Conservation (phyloP, 2,797 vertebrate genomes). For the Netta rufina region DNA sequence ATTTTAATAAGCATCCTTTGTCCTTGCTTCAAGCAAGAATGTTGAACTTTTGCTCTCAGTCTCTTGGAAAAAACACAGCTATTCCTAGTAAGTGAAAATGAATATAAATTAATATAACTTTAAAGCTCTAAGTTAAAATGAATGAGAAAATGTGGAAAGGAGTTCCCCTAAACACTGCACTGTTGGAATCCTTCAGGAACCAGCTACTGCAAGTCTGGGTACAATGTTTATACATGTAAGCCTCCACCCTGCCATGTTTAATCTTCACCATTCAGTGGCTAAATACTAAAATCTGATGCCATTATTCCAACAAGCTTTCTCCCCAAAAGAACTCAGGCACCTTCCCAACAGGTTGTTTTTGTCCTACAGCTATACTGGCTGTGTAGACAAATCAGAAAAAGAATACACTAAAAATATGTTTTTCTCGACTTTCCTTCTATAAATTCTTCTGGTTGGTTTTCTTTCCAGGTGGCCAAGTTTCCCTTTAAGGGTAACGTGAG, state of each 20-base stretch:
- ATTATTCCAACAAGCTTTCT: not conserved
- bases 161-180: not conserved
- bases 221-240: not conserved
- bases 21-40: not conserved
- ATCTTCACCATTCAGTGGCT: not conserved
- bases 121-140: not conserved
- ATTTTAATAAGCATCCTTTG: not conserved
- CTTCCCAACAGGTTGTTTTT: not conserved
- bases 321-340: not conserved
- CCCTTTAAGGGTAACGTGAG: constrained; percentile 89
- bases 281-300: not conserved
- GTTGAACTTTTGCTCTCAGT: not conserved
- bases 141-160: not conserved
- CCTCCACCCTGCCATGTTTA: not conserved
- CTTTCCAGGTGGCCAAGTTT: constrained; percentile 89
- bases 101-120: constrained; percentile 16
- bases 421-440: not conserved
- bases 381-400: not conserved
- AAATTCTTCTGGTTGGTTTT: not conserved
- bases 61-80: not conserved
- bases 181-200: not conserved
- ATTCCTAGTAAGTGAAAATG: not conserved
- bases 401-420: not conserved
- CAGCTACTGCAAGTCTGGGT: not conserved
- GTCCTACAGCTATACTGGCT: not conserved